These are phyloP conservation scores for Phyto melanocephala DNA, from an alignment of 2,888 invertebrate species.

Conservation along the genomic window DNA sequence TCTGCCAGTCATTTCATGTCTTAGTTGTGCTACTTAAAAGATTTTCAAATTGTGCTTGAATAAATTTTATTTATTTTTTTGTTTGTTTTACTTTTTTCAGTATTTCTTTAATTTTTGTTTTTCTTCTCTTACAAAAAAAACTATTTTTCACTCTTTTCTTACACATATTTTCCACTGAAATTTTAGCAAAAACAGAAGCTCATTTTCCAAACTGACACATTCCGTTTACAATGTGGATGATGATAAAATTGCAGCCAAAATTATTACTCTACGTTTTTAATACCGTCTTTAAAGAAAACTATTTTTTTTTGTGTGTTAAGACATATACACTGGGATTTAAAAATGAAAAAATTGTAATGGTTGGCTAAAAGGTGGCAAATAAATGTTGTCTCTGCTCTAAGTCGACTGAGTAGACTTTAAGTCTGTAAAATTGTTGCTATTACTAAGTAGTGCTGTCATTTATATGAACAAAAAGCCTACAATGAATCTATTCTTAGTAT, in stretches of 20 bases:
- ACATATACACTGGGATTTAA: background rate
- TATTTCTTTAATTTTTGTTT: background rate
- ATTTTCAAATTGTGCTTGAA: constrained; percentile 61
- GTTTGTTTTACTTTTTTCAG: background rate
- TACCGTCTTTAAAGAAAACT: background rate
- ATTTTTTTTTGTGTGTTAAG: background rate
- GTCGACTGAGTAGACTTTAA: constrained; percentile 29
- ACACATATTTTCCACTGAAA: background rate
- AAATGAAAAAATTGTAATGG: background rate
- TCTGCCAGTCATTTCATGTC: constrained; percentile 47
- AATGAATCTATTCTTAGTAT: constrained; percentile 17
- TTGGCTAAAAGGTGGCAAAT: constrained; percentile 15
- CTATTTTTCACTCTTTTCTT: constrained; percentile 38
- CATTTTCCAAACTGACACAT: constrained; percentile 49
- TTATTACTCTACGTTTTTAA: background rate
- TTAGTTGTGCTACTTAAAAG: constrained; percentile 56
- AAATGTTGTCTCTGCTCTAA: constrained; percentile 32
- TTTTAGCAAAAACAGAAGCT: background rate
- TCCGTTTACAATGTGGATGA: constrained; percentile 20
- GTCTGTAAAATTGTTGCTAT: constrained; percentile 45
- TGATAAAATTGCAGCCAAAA: constrained; percentile 33
- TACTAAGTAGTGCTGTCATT: background rate
- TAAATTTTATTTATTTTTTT: constrained; percentile 46
- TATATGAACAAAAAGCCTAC: constrained; percentile 38
- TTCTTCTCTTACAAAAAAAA: constrained; percentile 30